Percentiles rank a stretch among this genome's conserved stretches.
Evolutionary conservation across 2,888 invertebrate species (phyloP).

Genomic region (Heliconius hortense): DNA sequence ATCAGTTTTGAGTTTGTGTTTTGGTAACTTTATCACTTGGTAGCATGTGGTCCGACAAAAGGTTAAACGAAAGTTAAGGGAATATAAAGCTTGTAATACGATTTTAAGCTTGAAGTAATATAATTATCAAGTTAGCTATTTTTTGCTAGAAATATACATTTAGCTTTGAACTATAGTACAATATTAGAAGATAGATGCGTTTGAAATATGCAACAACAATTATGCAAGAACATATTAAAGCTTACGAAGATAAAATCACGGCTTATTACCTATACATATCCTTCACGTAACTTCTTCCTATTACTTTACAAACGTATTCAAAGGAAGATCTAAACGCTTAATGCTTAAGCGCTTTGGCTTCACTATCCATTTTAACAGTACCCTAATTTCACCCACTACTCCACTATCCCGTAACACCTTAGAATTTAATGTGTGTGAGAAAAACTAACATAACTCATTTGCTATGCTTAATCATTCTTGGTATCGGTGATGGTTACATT

Average conservation of each 20-base stretch:
- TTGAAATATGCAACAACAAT: conserved; percentile 8
- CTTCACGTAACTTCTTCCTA: conserved; percentile 33
- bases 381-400: conserved; percentile 40
- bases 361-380: conserved; percentile 40
- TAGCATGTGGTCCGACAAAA: conserved; percentile 43
- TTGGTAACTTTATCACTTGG: conserved; percentile 26
- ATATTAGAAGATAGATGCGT: conserved; percentile 25
- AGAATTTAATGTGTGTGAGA: conserved; percentile 47
- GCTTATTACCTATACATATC: conserved; percentile 31
- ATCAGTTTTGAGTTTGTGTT: conserved; percentile 42
- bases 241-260: conserved; percentile 38
- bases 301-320: conserved; percentile 21
- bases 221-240: conserved; percentile 21
- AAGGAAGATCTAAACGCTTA: conserved; percentile 36
- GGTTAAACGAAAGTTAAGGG: conserved; percentile 39
- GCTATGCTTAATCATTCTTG: conserved; percentile 81
- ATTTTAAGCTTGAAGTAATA: conserved; percentile 28
- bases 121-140: conserved; percentile 26
- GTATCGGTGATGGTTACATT: conserved; percentile 78
- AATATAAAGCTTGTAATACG: conserved; percentile 38
- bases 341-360: conserved; percentile 50
- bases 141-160: conserved; percentile 24
- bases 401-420: conserved; percentile 44
- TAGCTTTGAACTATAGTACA: conserved; percentile 35
- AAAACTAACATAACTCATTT: conserved; percentile 66